phyloP scores from a whole-genome alignment of 2,113 vertebrate genomes.

The Antechinus stuartii region DNA sequence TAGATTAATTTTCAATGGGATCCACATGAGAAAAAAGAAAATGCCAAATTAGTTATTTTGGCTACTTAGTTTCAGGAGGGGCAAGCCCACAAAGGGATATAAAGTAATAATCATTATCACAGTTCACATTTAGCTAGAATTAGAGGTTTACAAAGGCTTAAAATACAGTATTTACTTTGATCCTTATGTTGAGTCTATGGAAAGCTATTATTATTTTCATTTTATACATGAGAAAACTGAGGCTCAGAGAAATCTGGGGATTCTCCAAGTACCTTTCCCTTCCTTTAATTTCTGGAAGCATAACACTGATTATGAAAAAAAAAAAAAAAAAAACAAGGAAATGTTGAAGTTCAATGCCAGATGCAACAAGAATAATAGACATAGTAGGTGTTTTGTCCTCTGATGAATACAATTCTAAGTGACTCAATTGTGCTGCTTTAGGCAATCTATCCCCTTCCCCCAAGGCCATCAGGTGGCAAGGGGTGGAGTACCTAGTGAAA shows the following conservation, averaged over 20 bases:
- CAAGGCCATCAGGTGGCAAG: not conserved
- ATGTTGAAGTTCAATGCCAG: not conserved
- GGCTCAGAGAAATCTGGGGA: not conserved
- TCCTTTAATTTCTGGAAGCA: conserved; percentile 4
- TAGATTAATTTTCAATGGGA: not conserved
- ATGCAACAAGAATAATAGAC: not conserved
- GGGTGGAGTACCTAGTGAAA: not conserved
- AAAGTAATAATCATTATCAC: not conserved
- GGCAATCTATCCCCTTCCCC: not conserved
- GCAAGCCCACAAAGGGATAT: not conserved
- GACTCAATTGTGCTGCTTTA: not conserved
- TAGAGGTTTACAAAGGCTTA: not conserved
- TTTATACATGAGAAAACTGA: not conserved
- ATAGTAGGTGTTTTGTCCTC: not conserved
- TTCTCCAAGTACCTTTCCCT: not conserved
- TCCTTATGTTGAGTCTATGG: not conserved
- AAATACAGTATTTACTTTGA: not conserved
- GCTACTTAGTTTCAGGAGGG: not conserved
- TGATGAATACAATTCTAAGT: not conserved
- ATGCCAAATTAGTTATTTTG: not conserved
- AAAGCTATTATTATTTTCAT: not conserved
- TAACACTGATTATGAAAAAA: conserved; percentile 37
- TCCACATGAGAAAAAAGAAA: not conserved
- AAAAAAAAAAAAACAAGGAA: conserved; percentile 29
- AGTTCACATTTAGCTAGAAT: not conserved